Percentiles rank a stretch among this genome's conserved stretches.
phyloP scores from a whole-genome alignment of 1,140 invertebrate species.

The Planococcus citri region DNA sequence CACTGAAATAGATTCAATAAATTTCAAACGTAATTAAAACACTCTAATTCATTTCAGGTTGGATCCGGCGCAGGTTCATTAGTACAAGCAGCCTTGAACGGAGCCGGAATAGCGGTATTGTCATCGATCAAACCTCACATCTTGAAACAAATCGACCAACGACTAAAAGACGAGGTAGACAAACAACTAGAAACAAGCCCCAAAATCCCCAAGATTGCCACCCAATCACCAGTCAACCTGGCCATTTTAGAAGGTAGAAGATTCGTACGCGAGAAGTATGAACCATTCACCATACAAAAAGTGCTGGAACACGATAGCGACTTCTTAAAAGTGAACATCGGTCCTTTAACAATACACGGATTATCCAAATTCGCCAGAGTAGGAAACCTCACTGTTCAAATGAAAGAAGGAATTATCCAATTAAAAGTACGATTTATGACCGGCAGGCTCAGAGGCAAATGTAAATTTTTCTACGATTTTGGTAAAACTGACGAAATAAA shows the following conservation, averaged over 20 bases:
- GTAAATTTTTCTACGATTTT: slow-evolving; percentile 47
- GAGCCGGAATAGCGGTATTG: background rate
- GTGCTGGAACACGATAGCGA: slow-evolving; percentile 22
- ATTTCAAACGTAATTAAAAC: too few species aligned
- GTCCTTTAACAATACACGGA: slow-evolving; percentile 34
- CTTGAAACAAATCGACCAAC: slow-evolving; percentile 41
- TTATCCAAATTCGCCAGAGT: slow-evolving; percentile 65
- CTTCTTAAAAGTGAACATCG: slow-evolving; percentile 25
- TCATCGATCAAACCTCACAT: slow-evolving; percentile 53
- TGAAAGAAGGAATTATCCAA: slow-evolving; percentile 50
- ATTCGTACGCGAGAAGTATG: slow-evolving; percentile 50
- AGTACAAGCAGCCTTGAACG: background rate
- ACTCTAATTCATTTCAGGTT: background rate
- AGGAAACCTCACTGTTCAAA: slow-evolving; percentile 56
- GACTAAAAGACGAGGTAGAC: slow-evolving; percentile 27
- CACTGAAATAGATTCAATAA: too few species aligned
- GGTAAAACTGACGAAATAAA: slow-evolving; percentile 28
- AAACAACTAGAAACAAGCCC: slow-evolving; percentile 25
- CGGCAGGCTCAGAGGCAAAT: slow-evolving; percentile 55
- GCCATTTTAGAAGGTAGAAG: slow-evolving; percentile 55
- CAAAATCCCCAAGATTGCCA: slow-evolving; percentile 53
- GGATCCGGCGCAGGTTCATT: background rate
- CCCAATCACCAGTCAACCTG: slow-evolving; percentile 66
- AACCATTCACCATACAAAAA: slow-evolving; percentile 43
- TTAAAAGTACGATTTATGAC: slow-evolving; percentile 60